Conservation (phyloP, 2,797 vertebrate genomes). For the Spondyliosoma cantharus region DNA sequence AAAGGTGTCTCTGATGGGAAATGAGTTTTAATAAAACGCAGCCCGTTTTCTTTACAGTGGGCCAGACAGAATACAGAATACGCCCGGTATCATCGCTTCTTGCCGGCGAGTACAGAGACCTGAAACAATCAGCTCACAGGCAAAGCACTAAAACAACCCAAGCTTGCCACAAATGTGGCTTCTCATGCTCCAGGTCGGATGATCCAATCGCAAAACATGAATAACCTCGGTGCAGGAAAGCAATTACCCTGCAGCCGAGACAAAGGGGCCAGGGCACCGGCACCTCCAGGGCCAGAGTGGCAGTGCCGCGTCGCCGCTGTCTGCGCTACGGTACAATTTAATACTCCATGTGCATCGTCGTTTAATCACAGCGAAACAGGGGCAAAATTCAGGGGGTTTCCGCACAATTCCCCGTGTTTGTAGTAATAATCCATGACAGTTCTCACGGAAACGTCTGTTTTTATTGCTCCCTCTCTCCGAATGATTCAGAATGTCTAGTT, state of each 20-base stretch:
- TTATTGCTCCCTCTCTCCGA: conserved; percentile 25
- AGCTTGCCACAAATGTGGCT: conserved; percentile 63
- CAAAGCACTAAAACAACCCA: conserved; percentile 67
- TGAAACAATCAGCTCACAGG: conserved; percentile 73
- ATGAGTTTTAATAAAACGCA: conserved; percentile 73
- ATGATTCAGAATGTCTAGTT: conserved; percentile 13
- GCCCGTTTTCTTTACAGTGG: conserved; percentile 56
- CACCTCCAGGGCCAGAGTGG: conserved; percentile 52
- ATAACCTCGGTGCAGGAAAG: conserved; percentile 72
- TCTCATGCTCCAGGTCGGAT: conserved; percentile 57
- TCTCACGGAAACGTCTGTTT: conserved; percentile 30
- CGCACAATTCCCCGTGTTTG: conserved; percentile 30
- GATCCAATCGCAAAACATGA: conserved; percentile 73
- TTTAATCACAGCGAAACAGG: conserved; percentile 59
- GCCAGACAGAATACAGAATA: conserved; percentile 56
- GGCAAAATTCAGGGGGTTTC: neutral
- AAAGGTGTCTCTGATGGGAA: conserved; percentile 66
- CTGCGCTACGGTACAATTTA: conserved; percentile 54
- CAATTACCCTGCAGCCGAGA: conserved; percentile 73
- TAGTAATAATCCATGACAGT: conserved; percentile 21
- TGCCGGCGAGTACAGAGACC: conserved; percentile 49
- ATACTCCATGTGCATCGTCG: conserved; percentile 48
- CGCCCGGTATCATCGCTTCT: conserved; percentile 29
- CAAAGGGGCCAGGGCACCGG: conserved; percentile 54
- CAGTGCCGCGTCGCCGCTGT: conserved; percentile 34